phyloP scores from a whole-genome alignment of 1,140 invertebrate species.

The Oscheius sp. region DNA sequence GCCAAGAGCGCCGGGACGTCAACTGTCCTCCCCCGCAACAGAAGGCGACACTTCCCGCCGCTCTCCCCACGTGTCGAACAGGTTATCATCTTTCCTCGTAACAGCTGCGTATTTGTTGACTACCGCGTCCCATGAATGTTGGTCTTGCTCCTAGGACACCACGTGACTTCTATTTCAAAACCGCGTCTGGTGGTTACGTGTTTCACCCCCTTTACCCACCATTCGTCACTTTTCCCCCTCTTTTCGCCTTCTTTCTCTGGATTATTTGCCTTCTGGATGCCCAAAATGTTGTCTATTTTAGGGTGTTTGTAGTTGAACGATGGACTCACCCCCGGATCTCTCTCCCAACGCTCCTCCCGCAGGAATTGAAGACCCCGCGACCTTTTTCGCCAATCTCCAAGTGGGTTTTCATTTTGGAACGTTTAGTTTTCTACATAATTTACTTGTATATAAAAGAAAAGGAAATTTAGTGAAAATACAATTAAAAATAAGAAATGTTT shows the following conservation, averaged over 20 bases:
- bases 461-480: no score
- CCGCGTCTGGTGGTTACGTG: no score
- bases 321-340: conserved; percentile 36
- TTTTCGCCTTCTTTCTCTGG: not conserved
- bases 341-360: conserved; percentile 35
- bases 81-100: conserved; percentile 4
- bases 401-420: not conserved
- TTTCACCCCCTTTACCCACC: no score
- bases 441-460: no score
- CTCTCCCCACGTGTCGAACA: not conserved
- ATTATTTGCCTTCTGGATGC: conserved; percentile 9
- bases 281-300: conserved; percentile 1
- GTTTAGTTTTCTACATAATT: no score
- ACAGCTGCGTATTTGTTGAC: conserved; percentile 11
- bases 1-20: no score
- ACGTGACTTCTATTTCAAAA: not conserved
- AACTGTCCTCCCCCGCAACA: no score
- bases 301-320: not conserved
- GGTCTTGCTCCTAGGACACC: conserved; percentile 1
- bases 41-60: no score
- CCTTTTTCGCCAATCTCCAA: conserved; percentile 10
- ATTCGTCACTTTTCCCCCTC: not conserved
- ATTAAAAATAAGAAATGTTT: no score
- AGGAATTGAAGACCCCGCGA: conserved; percentile 25
- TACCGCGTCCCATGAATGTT: not conserved